Evolutionary conservation across 2,113 vertebrate genomes (phyloP), one percentile per base, ranked within the genome.

Genomic region (Paradoxurus hermaphroditus): DNA sequence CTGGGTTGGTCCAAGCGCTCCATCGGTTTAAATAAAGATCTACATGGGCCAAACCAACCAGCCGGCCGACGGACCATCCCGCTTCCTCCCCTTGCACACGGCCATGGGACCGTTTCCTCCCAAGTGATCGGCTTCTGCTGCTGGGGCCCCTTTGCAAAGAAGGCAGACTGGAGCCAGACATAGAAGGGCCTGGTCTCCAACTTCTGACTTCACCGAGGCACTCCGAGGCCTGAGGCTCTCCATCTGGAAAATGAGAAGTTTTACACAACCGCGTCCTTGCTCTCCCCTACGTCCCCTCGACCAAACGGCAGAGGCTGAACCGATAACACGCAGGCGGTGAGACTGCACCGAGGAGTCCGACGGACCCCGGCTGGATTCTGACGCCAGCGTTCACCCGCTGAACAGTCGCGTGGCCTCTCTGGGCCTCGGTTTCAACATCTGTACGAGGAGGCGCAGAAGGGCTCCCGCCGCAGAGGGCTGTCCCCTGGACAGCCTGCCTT

Each of bases 331-430:
- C 11, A 62, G 18, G 78, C 31, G 53, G 41, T 21, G 59, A 83
- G 67, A 7, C 0, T 9, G 51, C 0, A 44, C 7, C 18, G 11
- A 21, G 29, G 23, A 39, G 31, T 34, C 31, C 7, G 13, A 10
- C 1, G 36, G 84, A 53, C 46, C 31, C 53, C 34, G 16, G 18
- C 0, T 4, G 18, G 44, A 62, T 25, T 56, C n/a, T 1, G 73
- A 70, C 19, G 49, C 86, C 41, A 62, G 31, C 0, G 29, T 29
- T 41, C 7, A 39, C 25, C 0, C 34, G 39, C n/a, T 79, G 67
- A 44, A 46, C 15, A 11, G 25, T 51, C 18, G 2, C 2, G 3
- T 16, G 59, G 73, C 41, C 68, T 87, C 73, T 65, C 65, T 8
- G 23, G 56, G 56, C 56, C 56, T 23, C 56, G 8, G 56, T 21